Percentiles rank a stretch among this genome's conserved stretches.
These are phyloP conservation scores for Tyria jacobaeae DNA, from an alignment of 2,888 invertebrate species.

Conservation along the genomic window DNA sequence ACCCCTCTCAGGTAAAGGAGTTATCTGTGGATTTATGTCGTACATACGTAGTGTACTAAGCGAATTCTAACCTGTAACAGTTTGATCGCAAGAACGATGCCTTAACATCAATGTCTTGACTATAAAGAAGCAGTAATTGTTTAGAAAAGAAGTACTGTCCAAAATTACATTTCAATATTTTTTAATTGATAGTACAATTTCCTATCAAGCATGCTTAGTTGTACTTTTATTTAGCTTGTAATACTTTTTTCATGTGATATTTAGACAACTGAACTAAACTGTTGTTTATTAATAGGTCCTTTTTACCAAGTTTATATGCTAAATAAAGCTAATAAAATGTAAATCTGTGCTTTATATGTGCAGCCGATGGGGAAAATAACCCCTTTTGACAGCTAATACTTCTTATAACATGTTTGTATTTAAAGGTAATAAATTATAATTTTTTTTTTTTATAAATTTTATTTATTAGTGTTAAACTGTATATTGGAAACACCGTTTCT, in stretches of 20 bases:
- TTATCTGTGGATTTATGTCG: neutral
- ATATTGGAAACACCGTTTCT: conserved; percentile 61
- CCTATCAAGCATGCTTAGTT: neutral
- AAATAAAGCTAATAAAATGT: neutral
- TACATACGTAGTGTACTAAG: neutral
- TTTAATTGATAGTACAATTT: neutral
- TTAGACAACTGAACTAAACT: conserved; percentile 6
- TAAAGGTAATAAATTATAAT: conserved; percentile 26
- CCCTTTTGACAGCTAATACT: no score
- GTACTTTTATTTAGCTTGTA: neutral
- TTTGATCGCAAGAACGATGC: neutral
- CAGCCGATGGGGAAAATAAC: neutral
- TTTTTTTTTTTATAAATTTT: conserved; percentile 49
- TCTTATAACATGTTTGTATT: neutral
- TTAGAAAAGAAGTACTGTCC: no score
- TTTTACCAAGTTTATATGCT: neutral
- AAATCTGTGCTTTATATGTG: neutral
- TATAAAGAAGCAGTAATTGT: neutral
- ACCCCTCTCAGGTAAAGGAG: no score
- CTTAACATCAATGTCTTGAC: neutral
- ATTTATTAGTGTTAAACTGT: conserved; percentile 59
- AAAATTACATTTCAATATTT: neutral
- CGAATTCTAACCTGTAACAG: neutral
- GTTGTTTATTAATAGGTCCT: neutral
- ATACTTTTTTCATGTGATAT: conserved; percentile 1